A percentile compares a stretch with the other conserved stretches of the same genome.
Conservation (phyloP, 2,113 vertebrate species). For the Calypte anna region DNA sequence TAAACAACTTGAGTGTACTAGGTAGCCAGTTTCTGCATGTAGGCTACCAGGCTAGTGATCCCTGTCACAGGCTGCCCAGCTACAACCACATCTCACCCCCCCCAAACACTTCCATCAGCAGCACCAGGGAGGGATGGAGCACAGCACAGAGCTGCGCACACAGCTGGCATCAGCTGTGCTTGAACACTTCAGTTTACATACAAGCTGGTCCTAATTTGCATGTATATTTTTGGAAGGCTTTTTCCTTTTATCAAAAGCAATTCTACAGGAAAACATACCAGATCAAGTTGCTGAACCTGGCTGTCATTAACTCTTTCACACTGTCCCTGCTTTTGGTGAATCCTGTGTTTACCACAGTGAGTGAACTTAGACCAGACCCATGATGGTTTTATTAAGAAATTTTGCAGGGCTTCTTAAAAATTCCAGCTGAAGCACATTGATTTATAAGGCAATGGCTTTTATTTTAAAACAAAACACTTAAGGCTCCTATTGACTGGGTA, state of each 20-base stretch:
- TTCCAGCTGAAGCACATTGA: background rate
- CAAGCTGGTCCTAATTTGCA: background rate
- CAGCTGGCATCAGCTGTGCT: background rate
- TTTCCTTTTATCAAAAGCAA: background rate
- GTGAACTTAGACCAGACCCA: background rate
- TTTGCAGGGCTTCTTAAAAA: background rate
- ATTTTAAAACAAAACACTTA: background rate
- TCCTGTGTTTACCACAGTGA: background rate
- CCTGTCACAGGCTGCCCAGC: background rate
- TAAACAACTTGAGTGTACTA: background rate
- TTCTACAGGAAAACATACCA: background rate
- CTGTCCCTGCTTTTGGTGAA: background rate
- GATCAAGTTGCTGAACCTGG: background rate
- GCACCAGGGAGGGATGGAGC: accelerated
- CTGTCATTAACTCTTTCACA: background rate
- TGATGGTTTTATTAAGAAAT: background rate
- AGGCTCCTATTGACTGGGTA: background rate
- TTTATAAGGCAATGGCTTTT: background rate
- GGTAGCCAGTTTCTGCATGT: background rate
- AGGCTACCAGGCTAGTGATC: background rate
- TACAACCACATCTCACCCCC: background rate
- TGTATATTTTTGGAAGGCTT: background rate
- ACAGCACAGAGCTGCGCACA: background rate
- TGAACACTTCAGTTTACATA: background rate
- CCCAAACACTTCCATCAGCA: background rate